Evolutionary conservation across 2,888 invertebrate genomes (phyloP).

Genomic region (Spodoptera picta): DNA sequence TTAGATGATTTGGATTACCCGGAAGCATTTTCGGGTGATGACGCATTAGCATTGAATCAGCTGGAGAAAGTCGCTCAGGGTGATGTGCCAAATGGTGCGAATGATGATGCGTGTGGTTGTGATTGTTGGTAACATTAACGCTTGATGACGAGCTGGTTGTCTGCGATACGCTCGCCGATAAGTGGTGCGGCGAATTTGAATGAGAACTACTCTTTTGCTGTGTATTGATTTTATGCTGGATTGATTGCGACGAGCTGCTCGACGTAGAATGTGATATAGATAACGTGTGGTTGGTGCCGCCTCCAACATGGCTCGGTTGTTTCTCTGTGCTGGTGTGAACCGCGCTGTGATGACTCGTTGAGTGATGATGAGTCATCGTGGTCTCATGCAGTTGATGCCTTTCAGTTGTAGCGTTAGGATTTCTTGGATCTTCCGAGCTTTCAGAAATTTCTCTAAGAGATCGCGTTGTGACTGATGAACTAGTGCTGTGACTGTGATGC

Average conservation of each 20-base stretch:
- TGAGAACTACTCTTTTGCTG: constrained; percentile 84
- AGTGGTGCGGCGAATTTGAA: constrained; percentile 86
- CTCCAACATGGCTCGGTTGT: constrained; percentile 86
- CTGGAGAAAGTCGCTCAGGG: constrained; percentile 91
- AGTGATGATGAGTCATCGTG: constrained; percentile 91
- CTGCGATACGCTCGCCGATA: constrained; percentile 88
- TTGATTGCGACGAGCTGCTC: constrained; percentile 90
- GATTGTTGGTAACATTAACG: constrained; percentile 87
- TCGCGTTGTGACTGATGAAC: constrained; percentile 92
- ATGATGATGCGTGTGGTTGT: constrained; percentile 92
- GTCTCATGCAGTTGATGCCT: constrained; percentile 90
- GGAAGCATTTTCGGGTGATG: constrained; percentile 88
- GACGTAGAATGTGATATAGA: constrained; percentile 92
- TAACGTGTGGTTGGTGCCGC: constrained; percentile 88
- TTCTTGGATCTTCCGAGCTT: constrained; percentile 82
- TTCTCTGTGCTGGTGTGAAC: constrained; percentile 91
- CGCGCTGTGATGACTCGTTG: constrained; percentile 90
- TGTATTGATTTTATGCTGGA: constrained; percentile 89
- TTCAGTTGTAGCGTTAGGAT: constrained; percentile 85
- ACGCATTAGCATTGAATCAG: constrained; percentile 85
- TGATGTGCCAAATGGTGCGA: constrained; percentile 90
- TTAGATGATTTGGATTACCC: constrained; percentile 89
- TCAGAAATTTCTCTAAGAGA: constrained; percentile 89
- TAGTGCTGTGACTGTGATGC: constrained; percentile 92
- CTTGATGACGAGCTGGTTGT: constrained; percentile 86